Conservation (phyloP, 2,113 vertebrate genomes). For the Sclerurus mexicanus region DNA sequence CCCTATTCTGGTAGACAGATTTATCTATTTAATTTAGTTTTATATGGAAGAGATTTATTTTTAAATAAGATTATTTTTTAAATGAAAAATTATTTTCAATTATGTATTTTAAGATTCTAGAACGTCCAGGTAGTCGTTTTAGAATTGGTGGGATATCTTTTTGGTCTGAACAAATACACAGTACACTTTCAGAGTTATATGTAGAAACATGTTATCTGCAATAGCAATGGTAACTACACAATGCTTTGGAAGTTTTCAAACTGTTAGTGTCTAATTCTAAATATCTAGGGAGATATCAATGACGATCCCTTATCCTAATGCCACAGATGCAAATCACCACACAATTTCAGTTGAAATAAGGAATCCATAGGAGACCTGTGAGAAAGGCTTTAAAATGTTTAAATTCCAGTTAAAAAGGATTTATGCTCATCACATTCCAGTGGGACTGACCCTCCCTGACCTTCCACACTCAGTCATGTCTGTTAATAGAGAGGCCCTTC, state of each 20-base stretch:
- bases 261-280: background rate
- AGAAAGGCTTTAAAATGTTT: background rate
- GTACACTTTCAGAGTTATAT: background rate
- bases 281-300: background rate
- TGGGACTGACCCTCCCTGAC: background rate
- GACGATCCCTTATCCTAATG: background rate
- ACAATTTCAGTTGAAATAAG: background rate
- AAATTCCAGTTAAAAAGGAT: background rate
- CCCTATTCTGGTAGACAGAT: background rate
- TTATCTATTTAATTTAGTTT: constrained; percentile 41
- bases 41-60: background rate
- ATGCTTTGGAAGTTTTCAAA: background rate
- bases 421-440: background rate
- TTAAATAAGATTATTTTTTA: background rate
- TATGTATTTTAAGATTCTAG: constrained; percentile 1
- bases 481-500: background rate
- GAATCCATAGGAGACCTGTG: background rate
- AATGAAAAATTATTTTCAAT: background rate
- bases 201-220: accelerated
- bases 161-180: background rate
- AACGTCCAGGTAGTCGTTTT: background rate
- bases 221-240: background rate
- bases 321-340: background rate
- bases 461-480: background rate
- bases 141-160: background rate